These are phyloP conservation scores for Gnathonemus longibarbis DNA, from an alignment of 2,113 vertebrate genomes.

Conservation along the genomic window DNA sequence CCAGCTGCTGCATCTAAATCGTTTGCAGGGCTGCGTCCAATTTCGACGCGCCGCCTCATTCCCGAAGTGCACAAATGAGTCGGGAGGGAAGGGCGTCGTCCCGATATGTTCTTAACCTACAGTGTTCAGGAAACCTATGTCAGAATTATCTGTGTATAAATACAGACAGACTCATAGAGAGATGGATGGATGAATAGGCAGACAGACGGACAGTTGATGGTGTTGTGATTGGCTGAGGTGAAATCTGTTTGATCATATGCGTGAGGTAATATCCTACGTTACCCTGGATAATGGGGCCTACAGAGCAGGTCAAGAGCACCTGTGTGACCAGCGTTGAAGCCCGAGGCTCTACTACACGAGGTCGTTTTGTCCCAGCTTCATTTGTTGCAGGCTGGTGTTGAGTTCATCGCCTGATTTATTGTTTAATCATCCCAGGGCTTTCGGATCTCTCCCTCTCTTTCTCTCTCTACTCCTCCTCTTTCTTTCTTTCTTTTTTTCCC, in stretches of 20 bases:
- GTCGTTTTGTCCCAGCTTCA: neutral
- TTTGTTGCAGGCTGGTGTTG: neutral
- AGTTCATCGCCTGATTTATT: neutral
- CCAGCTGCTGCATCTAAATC: neutral
- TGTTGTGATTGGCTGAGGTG: neutral
- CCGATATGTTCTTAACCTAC: neutral
- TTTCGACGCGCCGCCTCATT: neutral
- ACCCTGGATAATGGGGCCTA: neutral
- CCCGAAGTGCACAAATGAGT: neutral
- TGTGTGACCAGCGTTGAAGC: neutral
- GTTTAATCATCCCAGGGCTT: conserved; percentile 8
- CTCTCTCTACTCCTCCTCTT: neutral
- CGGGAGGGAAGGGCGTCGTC: neutral
- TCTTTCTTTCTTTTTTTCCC: neutral
- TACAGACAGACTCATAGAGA: neutral
- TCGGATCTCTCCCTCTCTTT: neutral
- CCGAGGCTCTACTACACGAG: neutral
- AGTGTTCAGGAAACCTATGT: neutral
- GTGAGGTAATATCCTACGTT: neutral
- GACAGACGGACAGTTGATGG: neutral
- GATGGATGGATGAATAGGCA: neutral
- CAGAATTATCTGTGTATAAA: neutral
- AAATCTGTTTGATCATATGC: too few relatives aligned
- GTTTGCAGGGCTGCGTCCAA: neutral
- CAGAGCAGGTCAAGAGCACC: neutral